A percentile compares a stretch with the other conserved stretches of the same genome.
phyloP scores from a whole-genome alignment of 2,113 vertebrate genomes.

The Notechis scutatus region DNA sequence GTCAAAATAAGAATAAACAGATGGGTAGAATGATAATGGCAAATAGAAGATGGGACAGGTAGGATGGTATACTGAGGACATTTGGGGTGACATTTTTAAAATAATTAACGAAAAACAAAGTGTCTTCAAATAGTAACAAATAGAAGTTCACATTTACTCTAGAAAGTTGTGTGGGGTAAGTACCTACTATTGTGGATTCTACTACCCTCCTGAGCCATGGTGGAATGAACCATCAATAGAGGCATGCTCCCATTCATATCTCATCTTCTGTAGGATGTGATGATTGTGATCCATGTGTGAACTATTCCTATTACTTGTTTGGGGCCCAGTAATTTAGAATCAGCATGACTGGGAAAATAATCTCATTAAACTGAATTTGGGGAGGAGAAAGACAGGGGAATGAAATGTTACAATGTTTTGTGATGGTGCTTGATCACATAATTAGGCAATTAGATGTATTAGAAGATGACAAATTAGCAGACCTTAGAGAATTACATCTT shows the following conservation, averaged over 20 bases:
- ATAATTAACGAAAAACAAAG: background rate
- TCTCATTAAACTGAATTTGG: background rate
- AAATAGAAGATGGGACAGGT: background rate
- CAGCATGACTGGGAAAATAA: background rate
- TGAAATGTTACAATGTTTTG: conserved; percentile 30
- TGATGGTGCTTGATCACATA: conserved; percentile 24
- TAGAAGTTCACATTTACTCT: background rate
- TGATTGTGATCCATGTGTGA: background rate
- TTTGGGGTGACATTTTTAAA: background rate
- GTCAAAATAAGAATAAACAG: background rate
- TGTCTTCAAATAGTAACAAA: background rate
- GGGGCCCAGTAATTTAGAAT: background rate
- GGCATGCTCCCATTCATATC: background rate
- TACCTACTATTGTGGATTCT: background rate
- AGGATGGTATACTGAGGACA: background rate
- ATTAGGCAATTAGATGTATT: conserved; percentile 33
- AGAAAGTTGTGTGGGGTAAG: background rate
- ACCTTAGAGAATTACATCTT: conserved; percentile 22
- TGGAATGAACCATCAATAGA: background rate
- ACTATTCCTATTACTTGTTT: accelerated
- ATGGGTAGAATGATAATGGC: background rate
- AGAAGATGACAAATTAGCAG: conserved; percentile 31
- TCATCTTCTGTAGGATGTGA: background rate
- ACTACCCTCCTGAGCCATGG: background rate
- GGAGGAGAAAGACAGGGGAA: background rate